phyloP scores from a whole-genome alignment of 2,113 vertebrate species.

The rat (Rattus norvegicus) region GRCr8 NC_086021.1:150615001-150615500 shows the following conservation, averaged over 20 bases:
- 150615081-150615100: slow-evolving; percentile 51
- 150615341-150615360: slow-evolving; percentile 24
- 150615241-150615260: slow-evolving; percentile 40
- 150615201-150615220: slow-evolving; percentile 28
- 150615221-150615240: slow-evolving; percentile 65
- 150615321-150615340: slow-evolving; percentile 5
- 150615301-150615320: slow-evolving; percentile 19
- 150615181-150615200: slow-evolving; percentile 55
- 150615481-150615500: not conserved
- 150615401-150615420: slow-evolving; percentile 45
- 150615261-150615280: not conserved
- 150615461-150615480: slow-evolving; percentile 50
- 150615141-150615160: slow-evolving; percentile 50
- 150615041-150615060: slow-evolving; percentile 57
- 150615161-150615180: slow-evolving; percentile 63
- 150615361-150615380: slow-evolving; percentile 36
- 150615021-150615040: slow-evolving; percentile 58
- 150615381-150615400: slow-evolving; percentile 51
- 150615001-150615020: slow-evolving; percentile 70
- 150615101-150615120: slow-evolving; percentile 40
- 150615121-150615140: not conserved
- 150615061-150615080: slow-evolving; percentile 35
- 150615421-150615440: not conserved
- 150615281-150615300: slow-evolving; percentile 27
- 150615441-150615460: slow-evolving; percentile 39